A percentile compares a stretch with the other conserved stretches of the same genome.
phyloP scores from a whole-genome alignment of 2,888 invertebrate species.

The Ernsta delagoae region DNA sequence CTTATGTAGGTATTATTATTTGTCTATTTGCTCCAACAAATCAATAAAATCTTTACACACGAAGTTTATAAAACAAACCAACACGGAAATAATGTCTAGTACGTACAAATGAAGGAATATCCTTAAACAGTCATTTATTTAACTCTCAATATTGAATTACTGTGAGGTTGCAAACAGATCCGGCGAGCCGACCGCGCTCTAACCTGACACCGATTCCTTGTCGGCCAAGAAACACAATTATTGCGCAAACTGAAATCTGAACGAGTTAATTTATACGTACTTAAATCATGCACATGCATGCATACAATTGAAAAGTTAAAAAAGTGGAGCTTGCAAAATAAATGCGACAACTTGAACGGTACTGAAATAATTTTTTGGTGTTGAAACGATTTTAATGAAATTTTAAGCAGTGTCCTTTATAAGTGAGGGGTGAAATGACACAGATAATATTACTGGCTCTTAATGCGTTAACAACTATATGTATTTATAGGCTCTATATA shows the following conservation, averaged over 20 bases:
- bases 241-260: conserved; percentile 5
- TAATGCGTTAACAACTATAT: too few relatives aligned
- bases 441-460: too few relatives aligned
- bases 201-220: conserved; percentile 29
- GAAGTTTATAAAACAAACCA: neutral
- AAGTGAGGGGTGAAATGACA: too few relatives aligned
- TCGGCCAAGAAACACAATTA: conserved; percentile 9
- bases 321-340: neutral
- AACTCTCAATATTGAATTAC: conserved; percentile 22
- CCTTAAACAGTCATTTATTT: neutral
- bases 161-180: conserved; percentile 25
- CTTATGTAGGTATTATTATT: too few relatives aligned
- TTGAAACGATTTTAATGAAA: neutral
- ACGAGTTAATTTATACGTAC: conserved; percentile 3
- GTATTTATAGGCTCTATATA: too few relatives aligned
- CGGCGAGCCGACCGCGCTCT: conserved; percentile 17
- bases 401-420: too few relatives aligned
- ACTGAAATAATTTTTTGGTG: neutral
- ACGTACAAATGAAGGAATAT: neutral
- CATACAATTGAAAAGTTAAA: neutral
- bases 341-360: neutral
- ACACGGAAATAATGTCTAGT: neutral
- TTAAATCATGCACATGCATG: neutral
- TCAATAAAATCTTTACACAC: too few relatives aligned
- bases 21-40: too few relatives aligned